phyloP scores from a whole-genome alignment of 2,113 vertebrate species.

The Connochaetes taurinus region DNA sequence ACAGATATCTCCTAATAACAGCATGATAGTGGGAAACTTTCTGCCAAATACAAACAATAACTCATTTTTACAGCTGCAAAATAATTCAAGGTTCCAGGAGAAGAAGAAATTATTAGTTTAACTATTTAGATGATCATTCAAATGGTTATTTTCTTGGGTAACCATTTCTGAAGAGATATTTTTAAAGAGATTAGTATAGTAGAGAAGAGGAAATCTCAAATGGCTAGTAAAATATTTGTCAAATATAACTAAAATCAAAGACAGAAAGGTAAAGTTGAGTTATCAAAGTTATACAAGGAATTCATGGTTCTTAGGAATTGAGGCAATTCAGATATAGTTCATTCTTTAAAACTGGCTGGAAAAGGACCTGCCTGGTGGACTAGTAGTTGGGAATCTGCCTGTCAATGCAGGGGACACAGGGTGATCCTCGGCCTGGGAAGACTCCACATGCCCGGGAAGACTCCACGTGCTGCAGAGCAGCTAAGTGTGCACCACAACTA shows the following conservation, averaged over 20 bases:
- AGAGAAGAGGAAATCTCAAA: background rate
- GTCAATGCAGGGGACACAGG: background rate
- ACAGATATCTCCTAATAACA: background rate
- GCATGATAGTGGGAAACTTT: background rate
- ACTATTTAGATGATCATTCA: conserved; percentile 4
- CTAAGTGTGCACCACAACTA: background rate
- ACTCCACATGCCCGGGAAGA: background rate
- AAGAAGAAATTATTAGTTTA: background rate
- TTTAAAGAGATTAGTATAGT: background rate
- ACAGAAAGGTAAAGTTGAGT: background rate
- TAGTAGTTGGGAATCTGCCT: background rate
- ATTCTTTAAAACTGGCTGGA: conserved; percentile 23
- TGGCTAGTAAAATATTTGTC: conserved; percentile 18
- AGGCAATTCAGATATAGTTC: background rate
- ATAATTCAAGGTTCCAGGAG: conserved; percentile 6
- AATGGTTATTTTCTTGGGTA: background rate
- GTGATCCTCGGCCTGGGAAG: background rate
- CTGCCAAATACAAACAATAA: background rate
- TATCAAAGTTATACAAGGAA: conserved; percentile 8
- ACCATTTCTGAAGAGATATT: background rate
- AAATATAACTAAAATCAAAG: conserved; percentile 16
- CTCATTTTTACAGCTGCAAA: background rate
- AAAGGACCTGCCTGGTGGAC: background rate
- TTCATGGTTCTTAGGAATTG: background rate
- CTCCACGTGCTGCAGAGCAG: background rate